These are phyloP conservation scores for Trematocara marginatum DNA, from an alignment of 2,113 vertebrate species.

Conservation along the genomic window DNA sequence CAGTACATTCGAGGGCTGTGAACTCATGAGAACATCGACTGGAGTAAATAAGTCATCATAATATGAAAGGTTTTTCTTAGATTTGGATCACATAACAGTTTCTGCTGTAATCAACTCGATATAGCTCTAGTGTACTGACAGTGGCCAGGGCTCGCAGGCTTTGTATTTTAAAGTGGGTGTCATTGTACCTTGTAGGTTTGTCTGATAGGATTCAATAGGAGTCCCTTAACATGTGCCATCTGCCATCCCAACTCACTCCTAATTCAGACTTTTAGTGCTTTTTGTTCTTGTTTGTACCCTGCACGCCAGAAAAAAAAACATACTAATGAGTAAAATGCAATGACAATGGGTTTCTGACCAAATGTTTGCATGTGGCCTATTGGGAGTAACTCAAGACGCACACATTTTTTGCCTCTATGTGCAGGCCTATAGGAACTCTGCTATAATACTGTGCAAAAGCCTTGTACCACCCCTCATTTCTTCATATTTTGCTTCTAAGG, in stretches of 20 bases:
- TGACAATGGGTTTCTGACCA: background rate
- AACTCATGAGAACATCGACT: background rate
- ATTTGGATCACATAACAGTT: background rate
- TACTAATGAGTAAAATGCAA: background rate
- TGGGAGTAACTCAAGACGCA: background rate
- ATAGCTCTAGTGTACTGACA: background rate
- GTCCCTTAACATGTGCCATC: background rate
- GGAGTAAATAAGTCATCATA: background rate
- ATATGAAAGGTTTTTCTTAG: background rate
- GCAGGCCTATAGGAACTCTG: background rate
- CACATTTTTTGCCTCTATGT: background rate
- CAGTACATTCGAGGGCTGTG: background rate
- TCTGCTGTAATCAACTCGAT: background rate
- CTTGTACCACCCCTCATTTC: background rate
- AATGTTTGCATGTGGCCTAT: background rate
- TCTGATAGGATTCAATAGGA: background rate
- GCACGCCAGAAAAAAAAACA: background rate
- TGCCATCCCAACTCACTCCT: background rate
- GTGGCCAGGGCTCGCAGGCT: background rate
- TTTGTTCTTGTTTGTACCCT: background rate
- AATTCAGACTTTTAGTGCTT: background rate
- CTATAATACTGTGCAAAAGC: background rate
- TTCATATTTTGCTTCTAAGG: background rate
- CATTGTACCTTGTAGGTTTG: background rate
- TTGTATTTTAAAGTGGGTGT: background rate